Conservation (phyloP, 2,113 vertebrate genomes). For the Actenoides lindsayi region DNA sequence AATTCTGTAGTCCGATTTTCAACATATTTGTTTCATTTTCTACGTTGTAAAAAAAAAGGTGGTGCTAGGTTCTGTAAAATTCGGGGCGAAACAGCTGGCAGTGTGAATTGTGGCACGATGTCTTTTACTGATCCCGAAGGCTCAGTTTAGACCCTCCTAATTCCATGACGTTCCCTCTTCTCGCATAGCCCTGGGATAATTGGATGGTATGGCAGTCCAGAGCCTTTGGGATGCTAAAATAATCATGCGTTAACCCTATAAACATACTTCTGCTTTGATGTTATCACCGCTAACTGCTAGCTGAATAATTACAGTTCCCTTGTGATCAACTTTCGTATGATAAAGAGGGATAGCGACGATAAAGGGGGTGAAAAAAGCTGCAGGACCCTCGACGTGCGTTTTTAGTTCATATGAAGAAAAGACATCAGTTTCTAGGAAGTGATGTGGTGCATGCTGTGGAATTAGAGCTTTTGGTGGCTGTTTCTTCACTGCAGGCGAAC, state of each 20-base stretch:
- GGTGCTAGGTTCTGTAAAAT: neutral
- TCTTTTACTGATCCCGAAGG: neutral
- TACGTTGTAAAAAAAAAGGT: neutral
- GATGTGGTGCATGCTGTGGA: neutral
- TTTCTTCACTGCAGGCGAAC: neutral
- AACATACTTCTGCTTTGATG: conserved; percentile 57
- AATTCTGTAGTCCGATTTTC: neutral
- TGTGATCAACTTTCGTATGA: conserved; percentile 31
- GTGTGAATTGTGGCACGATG: neutral
- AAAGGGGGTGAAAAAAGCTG: neutral
- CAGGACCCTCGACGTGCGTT: neutral
- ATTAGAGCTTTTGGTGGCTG: conserved; percentile 15
- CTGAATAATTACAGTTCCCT: conserved; percentile 45
- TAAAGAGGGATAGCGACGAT: conserved; percentile 9
- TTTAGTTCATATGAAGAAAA: neutral
- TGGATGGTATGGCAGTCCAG: conserved; percentile 31
- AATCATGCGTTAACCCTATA: conserved; percentile 50
- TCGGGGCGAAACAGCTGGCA: neutral
- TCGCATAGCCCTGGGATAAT: conserved; percentile 42
- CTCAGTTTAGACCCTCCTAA: neutral
- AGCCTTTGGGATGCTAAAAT: conserved; percentile 60
- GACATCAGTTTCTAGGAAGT: neutral
- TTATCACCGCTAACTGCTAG: conserved; percentile 31
- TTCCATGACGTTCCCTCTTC: conserved; percentile 12
- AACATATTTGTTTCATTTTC: neutral